These are phyloP conservation scores for Scotopteryx bipunctaria DNA, from an alignment of 2,888 invertebrate species.

Conservation along the genomic window DNA sequence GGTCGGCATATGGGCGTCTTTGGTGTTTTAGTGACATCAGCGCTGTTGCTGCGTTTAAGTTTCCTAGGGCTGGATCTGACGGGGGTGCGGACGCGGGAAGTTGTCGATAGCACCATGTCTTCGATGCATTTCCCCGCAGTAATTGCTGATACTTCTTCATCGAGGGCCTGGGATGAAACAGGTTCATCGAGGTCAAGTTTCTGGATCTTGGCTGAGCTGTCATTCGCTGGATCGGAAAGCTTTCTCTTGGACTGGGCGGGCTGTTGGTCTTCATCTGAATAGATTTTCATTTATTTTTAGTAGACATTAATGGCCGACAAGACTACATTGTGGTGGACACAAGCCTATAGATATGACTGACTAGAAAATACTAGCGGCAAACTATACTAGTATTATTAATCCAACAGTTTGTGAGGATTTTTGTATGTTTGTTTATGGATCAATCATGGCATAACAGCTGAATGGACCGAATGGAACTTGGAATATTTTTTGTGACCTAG, in stretches of 20 bases:
- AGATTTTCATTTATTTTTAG: not conserved
- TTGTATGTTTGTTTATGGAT: too few species aligned
- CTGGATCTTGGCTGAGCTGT: slow-evolving; percentile 61
- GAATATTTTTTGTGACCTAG: too few species aligned
- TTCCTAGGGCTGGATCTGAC: slow-evolving; percentile 65
- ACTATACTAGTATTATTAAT: too few species aligned
- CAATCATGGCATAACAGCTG: too few species aligned
- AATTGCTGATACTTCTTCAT: slow-evolving; percentile 69
- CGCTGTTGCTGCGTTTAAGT: slow-evolving; percentile 71
- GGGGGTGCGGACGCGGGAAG: slow-evolving; percentile 61
- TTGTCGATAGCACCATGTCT: slow-evolving; percentile 56
- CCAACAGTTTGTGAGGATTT: too few species aligned
- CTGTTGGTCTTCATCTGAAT: slow-evolving; percentile 54
- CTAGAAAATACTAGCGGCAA: too few species aligned
- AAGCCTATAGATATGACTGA: too few species aligned
- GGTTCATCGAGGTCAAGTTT: slow-evolving; percentile 62
- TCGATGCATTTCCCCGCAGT: slow-evolving; percentile 55
- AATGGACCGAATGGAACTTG: too few species aligned
- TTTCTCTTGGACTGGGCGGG: slow-evolving; percentile 61
- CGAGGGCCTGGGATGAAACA: slow-evolving; percentile 60
- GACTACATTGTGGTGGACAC: not conserved
- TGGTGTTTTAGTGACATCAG: slow-evolving; percentile 62
- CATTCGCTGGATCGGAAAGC: slow-evolving; percentile 55
- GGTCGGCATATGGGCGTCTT: slow-evolving; percentile 67
- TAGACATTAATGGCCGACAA: too few species aligned